These are phyloP conservation scores for Coremacera marginata DNA, from an alignment of 2,888 invertebrate genomes.

Conservation along the genomic window DNA sequence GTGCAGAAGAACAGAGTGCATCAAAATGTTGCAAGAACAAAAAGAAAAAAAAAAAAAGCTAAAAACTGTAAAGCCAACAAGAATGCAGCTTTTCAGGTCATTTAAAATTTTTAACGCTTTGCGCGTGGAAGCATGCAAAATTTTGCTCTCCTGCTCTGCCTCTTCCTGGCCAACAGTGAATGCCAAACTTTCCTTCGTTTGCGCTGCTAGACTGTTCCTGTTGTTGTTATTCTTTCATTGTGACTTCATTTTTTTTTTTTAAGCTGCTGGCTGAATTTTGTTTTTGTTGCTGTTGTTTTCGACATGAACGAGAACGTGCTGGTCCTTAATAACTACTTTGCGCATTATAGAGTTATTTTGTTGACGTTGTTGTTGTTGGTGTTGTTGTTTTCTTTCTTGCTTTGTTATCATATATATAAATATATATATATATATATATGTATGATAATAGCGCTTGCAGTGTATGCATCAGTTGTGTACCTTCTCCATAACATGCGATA, in stretches of 20 bases:
- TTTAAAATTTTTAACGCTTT: not conserved
- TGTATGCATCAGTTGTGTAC: not conserved
- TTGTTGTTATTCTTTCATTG: not conserved
- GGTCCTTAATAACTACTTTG: not conserved
- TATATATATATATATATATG: not conserved
- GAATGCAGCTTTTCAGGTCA: not conserved
- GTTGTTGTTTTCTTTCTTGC: too few relatives aligned
- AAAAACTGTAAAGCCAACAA: not conserved
- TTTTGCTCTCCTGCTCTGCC: not conserved
- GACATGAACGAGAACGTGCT: not conserved
- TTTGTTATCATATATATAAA: not conserved
- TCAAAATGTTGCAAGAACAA: too few relatives aligned
- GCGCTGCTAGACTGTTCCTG: not conserved
- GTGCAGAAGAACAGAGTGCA: not conserved
- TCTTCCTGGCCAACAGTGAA: conserved; percentile 1
- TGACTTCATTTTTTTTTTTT: too few relatives aligned
- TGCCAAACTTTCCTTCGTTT: not conserved
- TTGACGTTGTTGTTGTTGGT: not conserved
- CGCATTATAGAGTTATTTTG: not conserved
- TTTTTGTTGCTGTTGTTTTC: not conserved
- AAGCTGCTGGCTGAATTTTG: not conserved
- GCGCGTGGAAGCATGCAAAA: conserved; percentile 28
- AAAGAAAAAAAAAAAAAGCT: too few relatives aligned
- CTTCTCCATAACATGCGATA: not conserved
- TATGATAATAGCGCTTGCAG: not conserved